These are phyloP conservation scores for Alsophila aescularia DNA, from an alignment of 2,888 invertebrate species.

Conservation along the genomic window DNA sequence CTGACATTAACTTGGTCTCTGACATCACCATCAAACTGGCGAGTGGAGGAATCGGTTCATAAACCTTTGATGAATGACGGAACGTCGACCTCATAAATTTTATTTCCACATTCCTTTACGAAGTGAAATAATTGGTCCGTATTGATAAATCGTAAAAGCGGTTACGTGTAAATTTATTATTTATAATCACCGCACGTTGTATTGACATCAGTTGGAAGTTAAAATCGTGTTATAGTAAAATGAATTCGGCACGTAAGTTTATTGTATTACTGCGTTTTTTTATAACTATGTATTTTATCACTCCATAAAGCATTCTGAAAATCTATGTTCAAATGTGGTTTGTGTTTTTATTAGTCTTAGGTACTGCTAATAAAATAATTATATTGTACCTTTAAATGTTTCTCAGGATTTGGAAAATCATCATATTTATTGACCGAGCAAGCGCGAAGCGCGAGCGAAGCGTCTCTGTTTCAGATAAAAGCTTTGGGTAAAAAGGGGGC, in stretches of 20 bases:
- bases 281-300: background rate
- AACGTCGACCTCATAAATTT: constrained; percentile 8
- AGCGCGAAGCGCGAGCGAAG: no score
- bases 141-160: background rate
- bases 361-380: no score
- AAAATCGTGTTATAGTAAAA: constrained; percentile 7
- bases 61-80: constrained; percentile 14
- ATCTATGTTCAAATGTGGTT: background rate
- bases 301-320: background rate
- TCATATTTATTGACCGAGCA: no score
- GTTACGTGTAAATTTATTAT: background rate
- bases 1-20: constrained; percentile 23
- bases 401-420: no score
- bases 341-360: no score
- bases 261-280: constrained; percentile 12
- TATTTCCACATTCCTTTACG: constrained; percentile 4
- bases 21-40: constrained; percentile 18
- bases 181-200: constrained; percentile 5
- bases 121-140: background rate
- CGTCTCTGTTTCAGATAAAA: no score
- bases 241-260: constrained; percentile 9
- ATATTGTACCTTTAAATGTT: no score
- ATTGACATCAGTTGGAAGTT: constrained; percentile 2
- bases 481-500: no score
- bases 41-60: constrained; percentile 11